Evolutionary conservation across 1,140 invertebrate genomes (phyloP), one percentile per base, ranked within the genome.

Genomic region (Drosophila burlai): DNA sequence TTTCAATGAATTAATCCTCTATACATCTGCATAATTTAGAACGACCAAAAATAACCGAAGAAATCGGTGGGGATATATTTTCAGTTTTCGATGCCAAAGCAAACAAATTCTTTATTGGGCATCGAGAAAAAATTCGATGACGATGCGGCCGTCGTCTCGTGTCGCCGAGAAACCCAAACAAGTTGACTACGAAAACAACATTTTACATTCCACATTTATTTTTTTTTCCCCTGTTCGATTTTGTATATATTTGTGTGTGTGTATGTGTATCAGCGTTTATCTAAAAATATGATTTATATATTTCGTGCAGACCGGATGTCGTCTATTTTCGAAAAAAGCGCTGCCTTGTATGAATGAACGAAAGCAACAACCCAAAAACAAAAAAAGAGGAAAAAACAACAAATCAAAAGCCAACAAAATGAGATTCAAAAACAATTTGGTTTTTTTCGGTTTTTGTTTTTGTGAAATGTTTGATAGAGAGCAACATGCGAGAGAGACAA

Each of bases 211-310:
- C 15, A 15, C 38, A 29, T 61, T 50, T 55, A 38, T 43, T 29
- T 38, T 18, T 36, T 29, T 46, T 29, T 50, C 5, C 5, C 24
- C 66, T 15, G n/a, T 59, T 72, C 47, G 68, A 58, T 76, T 76
- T 76, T 57, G 54, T 74, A 18, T 68, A 59, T 77, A 45, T 79
- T 45, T 42, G 72, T 76, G 29, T 8, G 29, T 31, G 29, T 78
- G 74, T 69, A 50, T 72, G 76, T 75, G 65, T 76, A 79, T 76
- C 72, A 76, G 63, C 73, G 73, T 91, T 91, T 86, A 91, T 83
- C 86, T 91, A 91, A 86, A 91, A 91, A 91, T 91, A 91, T 91
- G 85, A 89, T 89, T 89, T 91, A 86, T 91, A 91, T 83, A 75
- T 84, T 81, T 90, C 79, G 65, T 86, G 73, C 80, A 91, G 83